Base-by-base conservation (phyloP, 2,797 vertebrate species). In the Odontamblyopus lacepedii region DNA sequence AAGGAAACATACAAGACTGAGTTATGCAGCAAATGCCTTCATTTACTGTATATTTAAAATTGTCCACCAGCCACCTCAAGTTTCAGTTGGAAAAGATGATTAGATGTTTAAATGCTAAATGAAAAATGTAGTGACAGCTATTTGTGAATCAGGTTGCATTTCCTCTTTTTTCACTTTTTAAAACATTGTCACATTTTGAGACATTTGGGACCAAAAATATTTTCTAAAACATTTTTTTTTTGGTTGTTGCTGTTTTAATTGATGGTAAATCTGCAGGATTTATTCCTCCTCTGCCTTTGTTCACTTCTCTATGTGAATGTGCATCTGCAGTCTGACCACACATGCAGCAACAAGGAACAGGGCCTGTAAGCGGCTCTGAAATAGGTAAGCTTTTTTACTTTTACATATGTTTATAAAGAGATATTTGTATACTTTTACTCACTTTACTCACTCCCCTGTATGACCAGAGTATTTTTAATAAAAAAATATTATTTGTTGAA, bases 281-380 rank as follows among this genome's bases (percentile, higher is more conserved):
- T 75, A 68, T 78, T 78, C 73, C 64, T 66, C 29, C 81, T 76
- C 50, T 68, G 66, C 38, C 76, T 90, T 92, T 91, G 87, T 92
- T 87, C 87, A 51, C 59, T 77, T 68, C 67, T 13, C 12, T 48
- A 16, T 83, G 85, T 80, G 88, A 88, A 86, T 84, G 83, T n/a
- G 81, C 86, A 90, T 92, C 89, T 86, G 86, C 83, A 84, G 80
- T 85, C 51, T 38, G 87, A 82, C 86, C 83, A 89, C 85, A 87
- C 85, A 88, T 75, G 71, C 78, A 69, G 82, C 71, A 44, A 23
- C 73, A 78, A 81, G 26, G 68, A 63, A 77, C 79, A 59, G 41
- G 44, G 27, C 53, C 63, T 66, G 73, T 78, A 69, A 63, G 32
- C 38, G 83, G 59, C 12, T 57, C 53, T 1, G 4, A n/a, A 70